phyloP scores from a whole-genome alignment of 2,888 invertebrate genomes.

The Notodonta dromedarius region DNA sequence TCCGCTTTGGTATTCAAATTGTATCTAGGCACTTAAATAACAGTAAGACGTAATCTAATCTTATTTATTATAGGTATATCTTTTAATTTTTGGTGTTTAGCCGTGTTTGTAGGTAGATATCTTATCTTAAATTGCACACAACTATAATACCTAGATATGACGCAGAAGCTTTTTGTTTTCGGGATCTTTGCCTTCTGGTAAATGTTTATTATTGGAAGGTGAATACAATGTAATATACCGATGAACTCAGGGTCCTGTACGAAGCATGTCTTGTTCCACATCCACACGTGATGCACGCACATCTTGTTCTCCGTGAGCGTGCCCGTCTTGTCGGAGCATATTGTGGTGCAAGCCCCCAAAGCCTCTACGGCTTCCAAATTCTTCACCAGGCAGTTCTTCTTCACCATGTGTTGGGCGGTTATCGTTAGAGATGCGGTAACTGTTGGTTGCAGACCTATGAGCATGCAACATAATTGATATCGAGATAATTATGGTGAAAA shows the following conservation, averaged over 20 bases:
- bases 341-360: constrained; percentile 98
- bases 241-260: constrained; percentile 87
- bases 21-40: too few relatives aligned
- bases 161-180: too few relatives aligned
- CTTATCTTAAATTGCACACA: background rate
- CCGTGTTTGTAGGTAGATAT: background rate
- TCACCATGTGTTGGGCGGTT: constrained; percentile 99
- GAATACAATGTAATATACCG: constrained; percentile 38
- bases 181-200: too few relatives aligned
- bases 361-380: constrained; percentile 99
- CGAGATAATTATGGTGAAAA: too few relatives aligned
- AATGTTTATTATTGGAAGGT: background rate
- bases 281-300: constrained; percentile 99
- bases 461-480: background rate
- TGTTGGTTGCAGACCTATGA: constrained; percentile 93
- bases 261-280: constrained; percentile 94
- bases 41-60: too few relatives aligned
- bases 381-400: constrained; percentile 98
- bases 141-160: too few relatives aligned
- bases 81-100: too few relatives aligned
- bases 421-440: constrained; percentile 99
- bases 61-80: too few relatives aligned
- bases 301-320: constrained; percentile 99
- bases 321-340: constrained; percentile 99
- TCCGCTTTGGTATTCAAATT: too few relatives aligned